A percentile compares a stretch with the other conserved stretches of the same genome.
These are phyloP conservation scores for Sebastes fasciatus DNA, from an alignment of 2,113 vertebrate species.

Conservation along the genomic window DNA sequence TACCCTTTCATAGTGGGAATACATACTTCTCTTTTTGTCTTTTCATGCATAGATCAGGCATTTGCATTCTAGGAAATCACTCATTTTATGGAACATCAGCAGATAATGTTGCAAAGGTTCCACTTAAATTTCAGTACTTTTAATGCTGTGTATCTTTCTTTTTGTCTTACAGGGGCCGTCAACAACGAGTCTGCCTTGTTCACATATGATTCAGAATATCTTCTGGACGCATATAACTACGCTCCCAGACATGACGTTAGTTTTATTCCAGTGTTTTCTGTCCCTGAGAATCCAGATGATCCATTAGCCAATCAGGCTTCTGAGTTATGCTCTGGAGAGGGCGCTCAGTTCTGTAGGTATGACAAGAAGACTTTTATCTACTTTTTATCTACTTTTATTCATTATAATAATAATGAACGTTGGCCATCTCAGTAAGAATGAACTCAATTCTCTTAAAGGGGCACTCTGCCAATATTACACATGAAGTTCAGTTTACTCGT, in stretches of 20 bases:
- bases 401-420: not conserved
- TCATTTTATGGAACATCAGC: not conserved
- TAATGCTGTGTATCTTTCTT: not conserved
- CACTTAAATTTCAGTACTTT: not conserved
- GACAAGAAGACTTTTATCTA: conserved; percentile 50
- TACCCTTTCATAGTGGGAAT: not conserved
- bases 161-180: conserved; percentile 86
- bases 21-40: not conserved
- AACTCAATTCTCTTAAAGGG: too few species aligned
- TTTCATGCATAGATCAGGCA: conserved; percentile 2
- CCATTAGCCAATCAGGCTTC: conserved; percentile 62
- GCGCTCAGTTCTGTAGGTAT: conserved; percentile 87
- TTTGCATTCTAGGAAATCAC: not conserved
- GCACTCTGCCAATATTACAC: not conserved
- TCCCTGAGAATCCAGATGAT: conserved; percentile 76
- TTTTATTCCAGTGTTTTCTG: conserved; percentile 87
- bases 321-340: conserved; percentile 81
- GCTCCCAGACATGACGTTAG: conserved; percentile 85
- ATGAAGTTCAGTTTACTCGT: not conserved
- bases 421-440: not conserved
- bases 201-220: conserved; percentile 88
- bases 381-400: not conserved
- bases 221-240: conserved; percentile 83
- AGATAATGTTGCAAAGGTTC: not conserved
- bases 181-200: conserved; percentile 88